Evolutionary conservation across 2,113 vertebrate species (phyloP), one percentile per base, ranked within the genome.

Genomic region (Ia io): DNA sequence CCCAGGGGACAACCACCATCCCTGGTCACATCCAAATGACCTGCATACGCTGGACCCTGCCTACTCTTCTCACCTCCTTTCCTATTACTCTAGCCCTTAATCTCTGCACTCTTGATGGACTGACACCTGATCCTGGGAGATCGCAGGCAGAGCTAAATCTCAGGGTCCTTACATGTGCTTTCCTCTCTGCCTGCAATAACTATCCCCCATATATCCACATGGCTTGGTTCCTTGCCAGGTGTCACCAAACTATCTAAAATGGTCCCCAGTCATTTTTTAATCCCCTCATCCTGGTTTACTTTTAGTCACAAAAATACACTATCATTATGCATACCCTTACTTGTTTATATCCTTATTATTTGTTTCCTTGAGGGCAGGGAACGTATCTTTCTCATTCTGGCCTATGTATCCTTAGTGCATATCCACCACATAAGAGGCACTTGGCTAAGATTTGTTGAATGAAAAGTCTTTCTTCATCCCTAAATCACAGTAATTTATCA

Each of bases 381-480:
- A 67, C 9, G 37, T 51, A 63, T 17, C 20, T 37, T 73, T 61
- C 79, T 95, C 65, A 44, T 65, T 59, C 32, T 53, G 47, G 12
- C 63, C 20, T 79, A 1, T 32, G 10, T 61, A 65, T 61, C 76
- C 16, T 49, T 25, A 32, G 4, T 30, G 28, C 32, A 17, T 56
- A 56, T 16, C 28, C 49, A 88, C 47, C 40, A 70, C 9, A 22
- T 78, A 73, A 20, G 0, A 82, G 20, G 59, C 20, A 82, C 22
- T 91, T 84, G 6, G 30, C 78, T 92, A 88, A 78, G 69, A 56
- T 14, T 56, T 80, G 22, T n/a, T 67, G 67, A 90, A n/a, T 74
- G 2, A 35, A 47, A 32, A 53, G 17, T 22, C 9, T 82, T 67
- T 4, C 17, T 93, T 83, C 80, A 70, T 53, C 13, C 30, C 5